phyloP scores from a whole-genome alignment of 2,888 invertebrate genomes.

The Aphidoletes aphidimyza region DNA sequence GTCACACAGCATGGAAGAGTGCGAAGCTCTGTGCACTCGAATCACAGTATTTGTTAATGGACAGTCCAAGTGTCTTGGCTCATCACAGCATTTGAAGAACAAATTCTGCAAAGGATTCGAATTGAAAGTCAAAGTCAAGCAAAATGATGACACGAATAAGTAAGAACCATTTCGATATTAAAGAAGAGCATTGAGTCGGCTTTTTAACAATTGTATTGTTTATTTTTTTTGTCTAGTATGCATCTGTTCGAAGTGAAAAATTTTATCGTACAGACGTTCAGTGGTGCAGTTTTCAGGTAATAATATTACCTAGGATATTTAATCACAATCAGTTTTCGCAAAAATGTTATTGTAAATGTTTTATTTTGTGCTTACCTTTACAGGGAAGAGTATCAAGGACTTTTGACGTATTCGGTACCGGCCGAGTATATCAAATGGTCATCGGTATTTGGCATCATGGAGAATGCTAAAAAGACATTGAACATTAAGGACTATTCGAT shows the following conservation, averaged over 20 bases:
- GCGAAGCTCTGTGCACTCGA: conserved; percentile 83
- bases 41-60: conserved; percentile 87
- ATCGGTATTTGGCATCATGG: conserved; percentile 76
- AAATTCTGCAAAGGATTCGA: conserved; percentile 71
- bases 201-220: too few relatives aligned
- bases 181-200: too few relatives aligned
- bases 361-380: background rate
- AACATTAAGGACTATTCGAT: conserved; percentile 82
- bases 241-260: background rate
- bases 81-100: conserved; percentile 79
- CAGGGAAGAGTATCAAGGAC: conserved; percentile 77
- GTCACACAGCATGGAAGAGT: conserved; percentile 89
- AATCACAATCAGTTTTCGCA: too few relatives aligned
- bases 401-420: conserved; percentile 77
- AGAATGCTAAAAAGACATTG: conserved; percentile 70
- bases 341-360: too few relatives aligned
- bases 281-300: background rate
- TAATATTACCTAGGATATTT: too few relatives aligned
- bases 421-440: conserved; percentile 72
- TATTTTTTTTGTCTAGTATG: background rate
- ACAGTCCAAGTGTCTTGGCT: conserved; percentile 77
- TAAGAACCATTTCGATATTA: background rate
- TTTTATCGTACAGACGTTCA: background rate
- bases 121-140: conserved; percentile 67
- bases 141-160: background rate